Conservation (phyloP, 2,113 vertebrate genomes). For the Nannobrachium achirus region DNA sequence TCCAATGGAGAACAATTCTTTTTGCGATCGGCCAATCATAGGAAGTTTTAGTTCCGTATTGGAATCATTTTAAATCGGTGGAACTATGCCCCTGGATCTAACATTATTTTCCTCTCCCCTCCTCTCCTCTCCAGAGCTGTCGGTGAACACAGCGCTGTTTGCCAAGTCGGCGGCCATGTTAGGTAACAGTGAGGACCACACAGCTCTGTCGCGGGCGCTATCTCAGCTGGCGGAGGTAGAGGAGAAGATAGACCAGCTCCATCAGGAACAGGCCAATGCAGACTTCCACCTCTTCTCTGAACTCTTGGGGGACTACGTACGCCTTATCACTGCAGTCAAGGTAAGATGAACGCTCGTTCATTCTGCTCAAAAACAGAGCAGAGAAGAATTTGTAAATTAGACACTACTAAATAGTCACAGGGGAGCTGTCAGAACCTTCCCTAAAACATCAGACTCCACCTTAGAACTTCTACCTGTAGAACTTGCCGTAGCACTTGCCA, state of each 20-base stretch:
- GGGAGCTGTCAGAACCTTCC: too few relatives aligned
- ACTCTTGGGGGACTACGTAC: conserved; percentile 95
- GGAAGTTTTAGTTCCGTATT: too few relatives aligned
- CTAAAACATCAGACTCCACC: too few relatives aligned
- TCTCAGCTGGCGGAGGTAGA: conserved; percentile 99
- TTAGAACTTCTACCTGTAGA: too few relatives aligned
- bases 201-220: conserved; percentile 93
- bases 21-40: too few relatives aligned
- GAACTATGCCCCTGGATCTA: too few relatives aligned
- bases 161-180: conserved; percentile 98
- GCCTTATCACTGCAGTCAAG: conserved; percentile 93
- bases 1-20: too few relatives aligned
- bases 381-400: too few relatives aligned
- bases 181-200: conserved; percentile 98
- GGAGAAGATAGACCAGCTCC: conserved; percentile 96
- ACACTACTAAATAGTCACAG: too few relatives aligned
- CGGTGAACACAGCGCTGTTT: conserved; percentile 93
- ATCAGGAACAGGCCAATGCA: conserved; percentile 95
- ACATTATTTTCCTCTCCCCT: not conserved
- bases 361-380: too few relatives aligned
- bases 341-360: conserved; percentile 63
- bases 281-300: conserved; percentile 97
- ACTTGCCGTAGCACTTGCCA: too few relatives aligned
- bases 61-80: too few relatives aligned
- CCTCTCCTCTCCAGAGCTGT: conserved; percentile 84